Evolutionary conservation across 2,113 vertebrate species (phyloP), one percentile per base, ranked within the genome.

Genomic region (Turdus rufiventris): DNA sequence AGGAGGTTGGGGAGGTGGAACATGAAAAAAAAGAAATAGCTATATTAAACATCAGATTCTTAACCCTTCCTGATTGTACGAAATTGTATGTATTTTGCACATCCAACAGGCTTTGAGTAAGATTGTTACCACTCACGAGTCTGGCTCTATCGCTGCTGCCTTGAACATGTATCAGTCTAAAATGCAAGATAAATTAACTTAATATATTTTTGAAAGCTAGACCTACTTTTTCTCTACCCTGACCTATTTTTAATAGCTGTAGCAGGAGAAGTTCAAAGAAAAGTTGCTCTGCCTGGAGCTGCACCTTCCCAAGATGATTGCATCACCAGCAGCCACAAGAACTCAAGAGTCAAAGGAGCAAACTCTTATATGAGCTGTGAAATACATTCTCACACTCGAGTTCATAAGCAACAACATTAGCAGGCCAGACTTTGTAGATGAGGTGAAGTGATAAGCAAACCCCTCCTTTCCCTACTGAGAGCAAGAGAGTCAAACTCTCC

Each of bases 271-370:
- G 91, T 94, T 96, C 93, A 95, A 96, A 97, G 94, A 70, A 80
- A 91, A 88, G 67, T 58, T 93, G 21, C 85, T 93, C n/a, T 93
- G 93, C 93, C 94, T 88, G 78, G 85, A 96, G 93, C 89, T 89
- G 89, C 85, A 88, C 88, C 88, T 97, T 96, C 94, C 89, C 94
- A 94, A 80, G 72, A 81, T 1, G 24, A 82, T 88, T 94, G 87
- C 89, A 92, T 95, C 95, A 92, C 87, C 61, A 88, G 40, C 88
- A 92, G 91, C 89, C 92, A 91, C 95, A 95, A 93, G 67, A 96
- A 80, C 86, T 82, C 80, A 61, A 84, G 66, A 91, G 76, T 42
- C 66, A 60, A 80, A 81, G 90, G 14, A 85, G 73, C 4, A 0
- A 94, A 81, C 54, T 85, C 71, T 61, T 70, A 83, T 62, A 83